Base-by-base conservation (phyloP, 2,888 invertebrate species). In the Saturnia pavonia region DNA sequence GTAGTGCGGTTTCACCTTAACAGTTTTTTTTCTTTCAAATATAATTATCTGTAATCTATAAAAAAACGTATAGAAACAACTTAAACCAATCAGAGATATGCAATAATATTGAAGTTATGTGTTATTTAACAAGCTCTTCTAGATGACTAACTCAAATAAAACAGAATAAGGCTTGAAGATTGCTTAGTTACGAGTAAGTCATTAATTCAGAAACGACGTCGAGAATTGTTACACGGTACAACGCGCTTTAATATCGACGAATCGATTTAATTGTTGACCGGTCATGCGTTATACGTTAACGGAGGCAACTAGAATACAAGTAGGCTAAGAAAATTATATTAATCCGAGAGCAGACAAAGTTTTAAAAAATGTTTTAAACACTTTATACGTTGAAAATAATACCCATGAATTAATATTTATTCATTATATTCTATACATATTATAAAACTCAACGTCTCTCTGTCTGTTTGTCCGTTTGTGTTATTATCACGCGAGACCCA, bases 171-270 rank as follows among this genome's bases (percentile, higher is more conserved):
- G 3, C 16, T 27, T 27, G 14, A 14, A 1, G 14, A 57, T 57
- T 2, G 51, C 51, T 8, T n/a, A 51, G 3, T n/a, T n/a, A n/a
- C n/a, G n/a, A n/a, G 1, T 51, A 51, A 51, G 48, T 9, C 48
- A 19, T 51, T 19, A 51, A 19, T 19, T 51, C 19, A 7, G 19
- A 51, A 25, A 57, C 57, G n/a, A 34, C 14, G 16, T 27, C 14
- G 63, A 27, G 11, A 65, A 40, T 65, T 65, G 19, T 65, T 19
- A 40, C 40, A 65, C 65, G 65, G 65, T 65, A 19, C 40, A 65
- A 40, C 22, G 65, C 57, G 40, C 0, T 40, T 63, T 63, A 63
- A 63, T 63, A 40, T 25, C 57, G 9, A 40, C 40, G 19, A 9
- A 63, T 34, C 40, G 40, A 40, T 34, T 40, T 65, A 65, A 65